Evolutionary conservation across 2,113 vertebrate species (phyloP).

Genomic region (Colinus virginianus): DNA sequence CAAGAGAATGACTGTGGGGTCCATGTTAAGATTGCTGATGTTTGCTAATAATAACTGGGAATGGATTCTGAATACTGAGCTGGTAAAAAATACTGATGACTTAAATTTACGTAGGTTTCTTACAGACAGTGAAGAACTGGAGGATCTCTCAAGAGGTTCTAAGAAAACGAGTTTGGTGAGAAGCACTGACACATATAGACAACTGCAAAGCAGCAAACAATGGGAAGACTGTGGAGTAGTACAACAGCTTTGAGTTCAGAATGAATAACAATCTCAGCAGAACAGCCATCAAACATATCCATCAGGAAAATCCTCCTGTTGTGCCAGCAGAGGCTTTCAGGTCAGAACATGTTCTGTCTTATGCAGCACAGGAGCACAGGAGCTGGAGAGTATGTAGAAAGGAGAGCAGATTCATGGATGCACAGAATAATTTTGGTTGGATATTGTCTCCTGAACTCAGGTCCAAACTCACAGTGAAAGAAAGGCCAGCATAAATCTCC

Average conservation of each 20-base stretch:
- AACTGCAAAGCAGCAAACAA: slow-evolving; percentile 36
- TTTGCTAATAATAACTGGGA: not conserved
- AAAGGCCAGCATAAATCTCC: not conserved
- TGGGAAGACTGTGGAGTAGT: slow-evolving; percentile 20
- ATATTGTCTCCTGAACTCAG: not conserved
- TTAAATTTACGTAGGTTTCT: not conserved
- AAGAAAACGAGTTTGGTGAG: slow-evolving; percentile 13
- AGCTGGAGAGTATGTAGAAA: not conserved
- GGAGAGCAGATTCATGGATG: not conserved
- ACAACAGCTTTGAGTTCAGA: slow-evolving; percentile 32
- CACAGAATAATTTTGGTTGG: not conserved
- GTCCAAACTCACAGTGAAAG: not conserved
- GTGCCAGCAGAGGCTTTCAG: not conserved
- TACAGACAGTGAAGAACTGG: not conserved
- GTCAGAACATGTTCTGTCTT: not conserved
- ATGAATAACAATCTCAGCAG: slow-evolving; percentile 58
- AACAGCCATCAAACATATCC: not conserved
- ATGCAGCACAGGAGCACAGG: not conserved
- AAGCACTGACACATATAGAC: slow-evolving; percentile 29
- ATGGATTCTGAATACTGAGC: not conserved
- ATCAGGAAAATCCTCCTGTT: not conserved
- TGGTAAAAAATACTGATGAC: not conserved
- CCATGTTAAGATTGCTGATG: not conserved
- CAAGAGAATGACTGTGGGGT: not conserved
- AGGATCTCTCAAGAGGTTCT: not conserved